Conservation (phyloP, 2,113 vertebrate genomes). For the Barnardius zonarius region DNA sequence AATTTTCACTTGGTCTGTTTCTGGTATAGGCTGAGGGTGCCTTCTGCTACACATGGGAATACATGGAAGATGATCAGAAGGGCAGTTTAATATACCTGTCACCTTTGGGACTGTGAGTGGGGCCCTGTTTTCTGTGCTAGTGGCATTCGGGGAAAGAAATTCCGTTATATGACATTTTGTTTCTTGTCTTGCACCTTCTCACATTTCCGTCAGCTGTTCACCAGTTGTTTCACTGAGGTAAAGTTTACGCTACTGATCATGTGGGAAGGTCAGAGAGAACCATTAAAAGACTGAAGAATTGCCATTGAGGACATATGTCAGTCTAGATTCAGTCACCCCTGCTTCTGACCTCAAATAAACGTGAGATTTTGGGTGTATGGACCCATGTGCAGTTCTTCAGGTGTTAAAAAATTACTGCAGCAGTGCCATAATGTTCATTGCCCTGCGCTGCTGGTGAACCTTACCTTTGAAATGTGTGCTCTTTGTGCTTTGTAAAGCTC, state of each 20-base stretch:
- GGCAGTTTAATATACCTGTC: neutral
- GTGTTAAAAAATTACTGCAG: neutral
- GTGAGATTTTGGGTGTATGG: neutral
- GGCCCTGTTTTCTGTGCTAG: neutral
- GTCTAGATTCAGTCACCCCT: neutral
- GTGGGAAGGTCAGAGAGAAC: neutral
- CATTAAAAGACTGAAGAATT: neutral
- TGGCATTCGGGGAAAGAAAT: neutral
- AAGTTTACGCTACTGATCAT: neutral
- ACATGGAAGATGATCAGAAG: neutral
- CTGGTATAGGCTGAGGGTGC: neutral
- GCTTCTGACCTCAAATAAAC: neutral
- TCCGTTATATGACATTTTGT: neutral
- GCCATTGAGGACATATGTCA: accelerated
- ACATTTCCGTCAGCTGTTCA: neutral
- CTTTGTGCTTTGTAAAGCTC: neutral
- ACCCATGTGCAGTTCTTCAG: neutral
- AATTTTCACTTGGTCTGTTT: neutral
- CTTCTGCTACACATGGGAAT: neutral
- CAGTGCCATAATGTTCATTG: neutral
- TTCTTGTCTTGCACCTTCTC: neutral
- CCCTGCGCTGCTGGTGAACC: neutral
- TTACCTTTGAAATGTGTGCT: neutral
- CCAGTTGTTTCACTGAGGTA: neutral
- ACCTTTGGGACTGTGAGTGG: neutral